Percentiles rank a stretch among this genome's conserved stretches.
Conservation (phyloP, 2,888 invertebrate species). For the Dendrolimus pini region DNA sequence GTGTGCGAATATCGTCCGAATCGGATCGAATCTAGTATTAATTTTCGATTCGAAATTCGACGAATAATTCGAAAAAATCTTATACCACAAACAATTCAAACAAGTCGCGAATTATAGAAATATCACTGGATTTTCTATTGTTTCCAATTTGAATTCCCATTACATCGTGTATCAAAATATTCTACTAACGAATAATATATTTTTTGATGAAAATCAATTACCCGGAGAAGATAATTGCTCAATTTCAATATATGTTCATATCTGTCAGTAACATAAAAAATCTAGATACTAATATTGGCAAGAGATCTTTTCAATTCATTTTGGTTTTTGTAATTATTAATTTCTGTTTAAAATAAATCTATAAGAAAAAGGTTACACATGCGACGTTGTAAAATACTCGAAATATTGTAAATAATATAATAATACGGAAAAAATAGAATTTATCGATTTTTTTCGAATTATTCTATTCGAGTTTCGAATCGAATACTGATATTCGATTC, state of each 20-base stretch:
- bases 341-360: neutral
- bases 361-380: neutral
- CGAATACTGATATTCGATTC: neutral
- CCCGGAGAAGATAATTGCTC: neutral
- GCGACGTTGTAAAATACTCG: neutral
- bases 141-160: neutral
- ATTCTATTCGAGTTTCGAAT: neutral
- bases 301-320: neutral
- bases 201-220: neutral
- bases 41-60: too few species aligned
- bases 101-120: neutral
- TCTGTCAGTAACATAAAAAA: too few species aligned
- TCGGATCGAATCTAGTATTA: neutral
- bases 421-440: neutral
- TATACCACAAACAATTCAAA: too few species aligned
- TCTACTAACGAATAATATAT: neutral
- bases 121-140: neutral
- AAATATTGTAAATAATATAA: neutral
- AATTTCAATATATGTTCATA: too few species aligned
- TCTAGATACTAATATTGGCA: neutral
- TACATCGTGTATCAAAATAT: neutral
- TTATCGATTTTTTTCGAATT: neutral
- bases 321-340: neutral
- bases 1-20: neutral
- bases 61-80: neutral